Evolutionary conservation across 2,113 vertebrate species (phyloP).

Genomic region (Scartelaos histophorus): DNA sequence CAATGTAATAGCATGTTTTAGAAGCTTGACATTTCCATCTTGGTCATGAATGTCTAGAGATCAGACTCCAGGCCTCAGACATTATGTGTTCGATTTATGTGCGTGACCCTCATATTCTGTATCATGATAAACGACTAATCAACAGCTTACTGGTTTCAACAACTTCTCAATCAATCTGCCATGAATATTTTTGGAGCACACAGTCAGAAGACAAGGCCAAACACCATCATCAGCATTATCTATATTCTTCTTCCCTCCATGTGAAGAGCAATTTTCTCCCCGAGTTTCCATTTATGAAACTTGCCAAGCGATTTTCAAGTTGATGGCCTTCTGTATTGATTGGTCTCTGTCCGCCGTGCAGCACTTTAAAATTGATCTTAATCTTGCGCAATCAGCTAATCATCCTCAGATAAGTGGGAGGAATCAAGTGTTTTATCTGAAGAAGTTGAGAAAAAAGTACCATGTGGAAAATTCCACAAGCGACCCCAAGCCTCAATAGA

Average conservation of each 20-base stretch:
- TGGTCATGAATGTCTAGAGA: background rate
- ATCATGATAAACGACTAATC: slow-evolving; percentile 9
- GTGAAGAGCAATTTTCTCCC: slow-evolving; percentile 27
- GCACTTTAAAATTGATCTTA: slow-evolving; percentile 35
- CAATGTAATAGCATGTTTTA: background rate
- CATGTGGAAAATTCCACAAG: slow-evolving; percentile 47
- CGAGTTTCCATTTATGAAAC: slow-evolving; percentile 33
- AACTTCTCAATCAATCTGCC: slow-evolving; percentile 47
- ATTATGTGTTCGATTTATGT: background rate
- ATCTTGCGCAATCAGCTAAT: slow-evolving; percentile 41
- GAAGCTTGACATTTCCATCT: background rate
- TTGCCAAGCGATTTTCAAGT: slow-evolving; percentile 10
- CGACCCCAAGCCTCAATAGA: slow-evolving; percentile 16
- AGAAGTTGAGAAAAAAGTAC: background rate
- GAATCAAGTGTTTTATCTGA: slow-evolving; percentile 16
- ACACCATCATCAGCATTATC: slow-evolving; percentile 34
- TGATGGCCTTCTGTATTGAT: slow-evolving; percentile 33
- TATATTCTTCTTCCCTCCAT: slow-evolving; percentile 22
- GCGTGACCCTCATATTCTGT: background rate
- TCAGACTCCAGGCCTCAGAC: background rate
- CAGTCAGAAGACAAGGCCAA: slow-evolving; percentile 25
- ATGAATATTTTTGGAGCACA: slow-evolving; percentile 44
- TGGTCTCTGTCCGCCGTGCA: slow-evolving; percentile 3
- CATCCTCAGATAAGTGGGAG: slow-evolving; percentile 25
- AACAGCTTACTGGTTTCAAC: slow-evolving; percentile 4